A percentile compares a stretch with the other conserved stretches of the same genome.
Conservation (phyloP, 1,140 invertebrate species). For the Ceratina australensis region DNA sequence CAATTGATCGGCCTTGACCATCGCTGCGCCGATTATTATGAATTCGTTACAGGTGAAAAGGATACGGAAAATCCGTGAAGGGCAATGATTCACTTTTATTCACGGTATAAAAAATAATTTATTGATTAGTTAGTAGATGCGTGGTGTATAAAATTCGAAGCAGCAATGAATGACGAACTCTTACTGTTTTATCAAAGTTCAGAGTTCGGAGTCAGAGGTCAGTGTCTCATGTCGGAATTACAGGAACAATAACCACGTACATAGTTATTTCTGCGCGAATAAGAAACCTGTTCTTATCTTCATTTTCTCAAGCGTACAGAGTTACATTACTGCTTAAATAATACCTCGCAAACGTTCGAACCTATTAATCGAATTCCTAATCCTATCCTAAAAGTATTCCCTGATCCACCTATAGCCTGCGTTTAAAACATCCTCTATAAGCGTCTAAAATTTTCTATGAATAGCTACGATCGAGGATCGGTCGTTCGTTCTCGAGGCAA, state of each 20-base stretch:
- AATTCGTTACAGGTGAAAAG: too few relatives aligned
- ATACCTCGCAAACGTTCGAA: background rate
- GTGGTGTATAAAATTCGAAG: too few relatives aligned
- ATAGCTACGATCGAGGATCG: background rate
- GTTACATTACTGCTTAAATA: background rate
- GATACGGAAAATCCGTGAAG: too few relatives aligned
- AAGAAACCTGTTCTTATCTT: background rate
- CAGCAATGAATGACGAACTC: background rate
- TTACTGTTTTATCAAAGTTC: background rate
- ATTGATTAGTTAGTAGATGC: too few relatives aligned
- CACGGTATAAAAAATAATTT: too few relatives aligned
- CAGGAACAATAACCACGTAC: background rate
- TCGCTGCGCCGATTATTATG: background rate
- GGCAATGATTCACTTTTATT: too few relatives aligned
- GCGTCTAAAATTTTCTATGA: background rate
- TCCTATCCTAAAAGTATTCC: too few relatives aligned
- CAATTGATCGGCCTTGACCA: conserved; percentile 63
- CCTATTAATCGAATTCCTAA: too few relatives aligned
- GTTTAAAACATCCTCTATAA: too few relatives aligned
- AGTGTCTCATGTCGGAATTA: background rate
- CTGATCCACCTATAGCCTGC: too few relatives aligned
- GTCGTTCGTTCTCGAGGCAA: background rate
- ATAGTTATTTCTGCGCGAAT: background rate
- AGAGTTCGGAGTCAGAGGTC: background rate
- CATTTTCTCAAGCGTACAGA: background rate